phyloP scores from a whole-genome alignment of 2,113 vertebrate genomes.

The Uria aalge region DNA sequence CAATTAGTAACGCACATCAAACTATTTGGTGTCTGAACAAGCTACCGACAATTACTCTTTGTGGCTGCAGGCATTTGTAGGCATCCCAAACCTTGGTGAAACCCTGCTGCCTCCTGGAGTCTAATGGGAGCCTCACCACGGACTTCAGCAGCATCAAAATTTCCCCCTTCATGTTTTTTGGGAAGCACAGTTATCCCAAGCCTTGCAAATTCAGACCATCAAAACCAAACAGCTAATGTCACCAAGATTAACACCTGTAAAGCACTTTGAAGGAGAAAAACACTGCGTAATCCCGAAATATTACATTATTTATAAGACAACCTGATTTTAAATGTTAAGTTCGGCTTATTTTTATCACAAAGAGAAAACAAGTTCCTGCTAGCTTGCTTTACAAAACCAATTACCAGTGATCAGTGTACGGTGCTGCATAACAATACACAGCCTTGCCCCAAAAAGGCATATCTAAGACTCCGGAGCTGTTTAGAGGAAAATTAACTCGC shows the following conservation, averaged over 20 bases:
- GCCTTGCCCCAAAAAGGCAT: slow-evolving; percentile 7
- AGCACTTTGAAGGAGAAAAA: slow-evolving; percentile 38
- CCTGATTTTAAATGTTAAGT: slow-evolving; percentile 62
- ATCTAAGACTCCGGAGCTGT: background rate
- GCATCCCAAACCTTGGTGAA: slow-evolving; percentile 1
- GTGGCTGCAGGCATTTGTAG: background rate
- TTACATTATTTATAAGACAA: slow-evolving; percentile 61
- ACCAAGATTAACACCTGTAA: slow-evolving; percentile 48
- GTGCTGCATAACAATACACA: slow-evolving; percentile 45
- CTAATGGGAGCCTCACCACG: background rate
- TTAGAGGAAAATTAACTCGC: slow-evolving; percentile 31
- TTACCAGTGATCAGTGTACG: slow-evolving; percentile 50
- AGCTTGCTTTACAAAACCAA: slow-evolving; percentile 60
- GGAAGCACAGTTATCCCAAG: background rate
- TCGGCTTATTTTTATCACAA: slow-evolving; percentile 64
- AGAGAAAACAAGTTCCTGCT: slow-evolving; percentile 54
- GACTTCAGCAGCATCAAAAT: background rate
- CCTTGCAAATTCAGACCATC: background rate
- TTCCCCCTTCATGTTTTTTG: background rate
- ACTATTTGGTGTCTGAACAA: background rate
- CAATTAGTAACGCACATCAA: background rate
- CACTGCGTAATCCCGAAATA: background rate
- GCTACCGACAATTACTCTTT: background rate
- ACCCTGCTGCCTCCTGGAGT: slow-evolving; percentile 61
- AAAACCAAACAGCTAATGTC: background rate